Conservation (phyloP, 2,113 vertebrate genomes). For the Eonycteris spelaea region DNA sequence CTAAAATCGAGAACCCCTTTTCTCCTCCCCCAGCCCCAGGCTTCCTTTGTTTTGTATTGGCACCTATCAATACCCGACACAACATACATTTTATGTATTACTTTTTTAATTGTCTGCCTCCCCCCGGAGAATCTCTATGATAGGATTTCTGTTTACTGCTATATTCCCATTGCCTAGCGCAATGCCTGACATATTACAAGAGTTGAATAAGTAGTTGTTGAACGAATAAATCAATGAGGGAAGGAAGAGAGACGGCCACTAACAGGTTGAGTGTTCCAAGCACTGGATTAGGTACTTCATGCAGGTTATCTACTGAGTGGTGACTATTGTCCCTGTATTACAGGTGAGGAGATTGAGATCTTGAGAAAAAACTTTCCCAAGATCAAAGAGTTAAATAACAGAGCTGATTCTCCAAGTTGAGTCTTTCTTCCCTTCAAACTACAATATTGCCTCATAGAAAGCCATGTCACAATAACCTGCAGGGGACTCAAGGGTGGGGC, state of each 20-base stretch:
- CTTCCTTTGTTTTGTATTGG: neutral
- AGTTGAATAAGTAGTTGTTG: neutral
- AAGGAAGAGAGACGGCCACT: neutral
- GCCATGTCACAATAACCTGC: slow-evolving; percentile 52
- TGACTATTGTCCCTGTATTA: neutral
- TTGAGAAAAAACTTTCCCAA: neutral
- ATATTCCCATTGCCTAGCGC: neutral
- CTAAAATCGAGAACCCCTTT: neutral
- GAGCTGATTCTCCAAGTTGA: neutral
- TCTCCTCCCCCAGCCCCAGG: neutral
- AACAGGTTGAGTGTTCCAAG: neutral
- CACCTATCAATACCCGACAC: neutral
- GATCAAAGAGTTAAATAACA: neutral
- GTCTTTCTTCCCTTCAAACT: neutral
- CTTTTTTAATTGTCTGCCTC: neutral
- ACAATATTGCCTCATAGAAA: neutral
- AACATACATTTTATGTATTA: neutral
- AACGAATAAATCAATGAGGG: neutral
- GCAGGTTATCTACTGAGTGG: neutral
- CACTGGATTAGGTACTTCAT: neutral
- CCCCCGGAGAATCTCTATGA: neutral
- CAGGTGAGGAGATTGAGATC: neutral
- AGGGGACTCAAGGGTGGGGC: neutral
- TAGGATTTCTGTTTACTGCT: neutral
- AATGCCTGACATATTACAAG: neutral